Base-by-base conservation (phyloP, 2,797 vertebrate species). In the Acestrorhynchus altus region DNA sequence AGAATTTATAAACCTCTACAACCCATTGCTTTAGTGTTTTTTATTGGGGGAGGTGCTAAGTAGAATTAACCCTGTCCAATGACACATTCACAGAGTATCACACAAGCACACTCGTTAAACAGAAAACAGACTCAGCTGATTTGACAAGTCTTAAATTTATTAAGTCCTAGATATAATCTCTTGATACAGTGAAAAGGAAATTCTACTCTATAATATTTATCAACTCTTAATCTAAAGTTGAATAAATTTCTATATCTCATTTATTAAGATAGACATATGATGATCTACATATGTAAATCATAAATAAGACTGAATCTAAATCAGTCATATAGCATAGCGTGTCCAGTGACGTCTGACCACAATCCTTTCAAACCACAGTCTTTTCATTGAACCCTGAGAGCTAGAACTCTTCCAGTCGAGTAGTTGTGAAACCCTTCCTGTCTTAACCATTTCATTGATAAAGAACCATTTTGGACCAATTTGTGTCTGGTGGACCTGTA, bases 341-440 rank as follows among this genome's bases (percentile, higher is more conserved):
- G 60, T 77, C 52, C 39, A 1, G 84, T 75, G 78, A 74, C 70
- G 16, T 78, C 77, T 76, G 56, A 71, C 78, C 73, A 81, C 52
- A 88, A 72, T 15, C 80, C 39, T 15, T n/a, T n/a, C n/a, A n/a
- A n/a, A n/a, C n/a, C n/a, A n/a, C n/a, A n/a, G 71, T 73, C n/a
- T 72, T 39, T 24, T 78, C 74, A 20, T 26, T 42, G 69, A 79
- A 74, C 81, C 85, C 80, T 84, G 83, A 76, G 80, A 83, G 66
- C 72, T 84, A 80, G 47, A 79, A 66, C 65, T 44, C 20, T n/a
- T 80, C 28, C 26, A 74, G 60, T 67, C 49, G 63, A 81, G 69
- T 59, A 28, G 22, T 42, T 71, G 44, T 72, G 73, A 54, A 78
- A 83, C 47, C 66, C 28, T 28, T 0, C 35, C 51, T 40, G 60